Conservation (phyloP, 37 sponge, comb jelly and placozoan genomes). For the Geodia barretti region DNA sequence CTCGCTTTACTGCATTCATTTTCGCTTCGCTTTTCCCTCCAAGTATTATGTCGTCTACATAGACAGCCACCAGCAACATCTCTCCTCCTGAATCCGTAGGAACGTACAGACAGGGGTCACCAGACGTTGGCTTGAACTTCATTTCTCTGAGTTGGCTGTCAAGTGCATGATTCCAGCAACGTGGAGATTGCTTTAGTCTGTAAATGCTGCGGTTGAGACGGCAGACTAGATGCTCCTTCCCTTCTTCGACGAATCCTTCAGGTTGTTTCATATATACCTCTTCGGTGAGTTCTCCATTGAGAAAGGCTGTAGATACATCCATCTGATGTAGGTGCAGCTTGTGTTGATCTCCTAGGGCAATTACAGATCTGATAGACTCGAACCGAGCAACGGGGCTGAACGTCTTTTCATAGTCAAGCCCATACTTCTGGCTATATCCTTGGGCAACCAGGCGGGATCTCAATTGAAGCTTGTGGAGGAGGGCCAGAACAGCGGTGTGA, state of each 20-base stretch:
- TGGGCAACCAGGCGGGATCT: slow-evolving; percentile 27
- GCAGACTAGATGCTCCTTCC: slow-evolving; percentile 6
- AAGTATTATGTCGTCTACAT: slow-evolving; percentile 30
- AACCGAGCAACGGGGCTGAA: slow-evolving; percentile 33
- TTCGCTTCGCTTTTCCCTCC: slow-evolving; percentile 21
- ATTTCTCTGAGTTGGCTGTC: slow-evolving; percentile 34
- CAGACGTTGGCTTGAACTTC: slow-evolving; percentile 28
- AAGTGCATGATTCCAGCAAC: slow-evolving; percentile 42
- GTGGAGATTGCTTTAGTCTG: slow-evolving; percentile 42
- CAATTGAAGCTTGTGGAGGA: too few species aligned
- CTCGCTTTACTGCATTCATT: slow-evolving; percentile 21
- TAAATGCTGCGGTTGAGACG: slow-evolving; percentile 14
- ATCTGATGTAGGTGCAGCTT: slow-evolving; percentile 22
- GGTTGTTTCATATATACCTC: slow-evolving; percentile 27
- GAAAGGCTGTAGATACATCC: slow-evolving; percentile 21
- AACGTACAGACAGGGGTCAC: slow-evolving; percentile 34
- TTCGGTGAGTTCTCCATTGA: too few species aligned
- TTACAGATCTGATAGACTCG: slow-evolving; percentile 22
- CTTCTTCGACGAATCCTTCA: too few species aligned
- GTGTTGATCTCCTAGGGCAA: slow-evolving; percentile 25
- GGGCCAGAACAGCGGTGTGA: too few species aligned
- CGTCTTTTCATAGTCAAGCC: slow-evolving; percentile 42
- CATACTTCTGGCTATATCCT: too few species aligned
- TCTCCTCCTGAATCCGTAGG: slow-evolving; percentile 1
- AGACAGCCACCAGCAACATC: neutral